Evolutionary conservation across 2,888 invertebrate genomes (phyloP).

Genomic region (Volucella bombylans): DNA sequence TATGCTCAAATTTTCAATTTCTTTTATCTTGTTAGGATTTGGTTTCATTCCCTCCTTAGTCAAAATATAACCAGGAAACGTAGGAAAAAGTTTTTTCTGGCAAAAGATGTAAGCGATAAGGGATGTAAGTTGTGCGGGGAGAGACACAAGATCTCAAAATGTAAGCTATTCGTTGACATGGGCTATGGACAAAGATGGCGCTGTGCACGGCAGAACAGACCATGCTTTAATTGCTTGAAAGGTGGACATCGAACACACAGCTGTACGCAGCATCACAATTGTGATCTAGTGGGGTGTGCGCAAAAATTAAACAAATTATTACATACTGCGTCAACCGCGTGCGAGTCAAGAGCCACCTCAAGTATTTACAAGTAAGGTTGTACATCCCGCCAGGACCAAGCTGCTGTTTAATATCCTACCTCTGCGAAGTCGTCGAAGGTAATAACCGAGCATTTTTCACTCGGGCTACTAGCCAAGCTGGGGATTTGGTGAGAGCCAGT

Average conservation of each 20-base stretch:
- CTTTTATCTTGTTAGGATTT: too few species aligned
- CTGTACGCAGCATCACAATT: slow-evolving; percentile 21
- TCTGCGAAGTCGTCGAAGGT: too few species aligned
- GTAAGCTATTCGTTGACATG: slow-evolving; percentile 18
- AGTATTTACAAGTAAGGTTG: too few species aligned
- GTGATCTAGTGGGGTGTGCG: slow-evolving; percentile 1
- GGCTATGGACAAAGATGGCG: slow-evolving; percentile 27
- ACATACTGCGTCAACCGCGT: slow-evolving; percentile 13
- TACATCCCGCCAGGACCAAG: too few species aligned
- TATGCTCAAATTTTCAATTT: too few species aligned
- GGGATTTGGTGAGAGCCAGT: too few species aligned
- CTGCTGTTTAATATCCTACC: too few species aligned
- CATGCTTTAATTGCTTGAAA: slow-evolving; percentile 58
- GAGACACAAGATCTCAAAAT: background rate
- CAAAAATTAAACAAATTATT: slow-evolving; percentile 26
- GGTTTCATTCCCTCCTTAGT: too few species aligned
- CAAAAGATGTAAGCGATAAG: background rate
- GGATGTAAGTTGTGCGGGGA: background rate
- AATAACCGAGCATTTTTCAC: too few species aligned
- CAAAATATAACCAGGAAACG: background rate
- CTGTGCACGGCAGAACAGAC: slow-evolving; percentile 20
- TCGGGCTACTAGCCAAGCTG: too few species aligned
- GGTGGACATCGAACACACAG: slow-evolving; percentile 22
- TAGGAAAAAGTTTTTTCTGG: background rate
- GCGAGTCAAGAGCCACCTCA: too few species aligned